Percentiles rank a stretch among this genome's conserved stretches.
Evolutionary conservation across 2,888 invertebrate genomes (phyloP).

Genomic region (Ophioninae sp.): DNA sequence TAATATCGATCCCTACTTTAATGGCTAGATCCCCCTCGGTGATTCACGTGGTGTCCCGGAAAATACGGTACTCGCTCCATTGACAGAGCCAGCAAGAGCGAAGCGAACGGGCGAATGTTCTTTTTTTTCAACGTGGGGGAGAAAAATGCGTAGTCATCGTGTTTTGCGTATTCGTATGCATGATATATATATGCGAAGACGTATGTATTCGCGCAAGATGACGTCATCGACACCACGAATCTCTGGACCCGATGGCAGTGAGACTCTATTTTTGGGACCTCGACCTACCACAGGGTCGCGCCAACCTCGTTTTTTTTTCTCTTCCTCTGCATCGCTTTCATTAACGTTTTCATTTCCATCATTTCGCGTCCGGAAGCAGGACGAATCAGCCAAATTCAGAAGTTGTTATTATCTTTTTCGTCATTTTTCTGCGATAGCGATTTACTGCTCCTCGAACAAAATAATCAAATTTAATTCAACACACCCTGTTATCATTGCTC

Average conservation of each 20-base stretch:
- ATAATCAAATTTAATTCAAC: not conserved
- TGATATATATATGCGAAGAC: not conserved
- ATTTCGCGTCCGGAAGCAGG: constrained; percentile 35
- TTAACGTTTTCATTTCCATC: constrained; percentile 52
- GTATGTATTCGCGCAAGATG: constrained; percentile 14
- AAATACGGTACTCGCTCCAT: constrained; percentile 26
- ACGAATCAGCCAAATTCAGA: constrained; percentile 4
- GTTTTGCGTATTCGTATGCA: constrained; percentile 6
- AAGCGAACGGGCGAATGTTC: constrained; percentile 6
- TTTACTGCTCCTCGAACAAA: not conserved
- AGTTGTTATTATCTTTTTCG: not conserved
- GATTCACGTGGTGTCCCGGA: constrained; percentile 48
- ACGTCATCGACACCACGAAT: constrained; percentile 49
- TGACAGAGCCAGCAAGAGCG: not conserved
- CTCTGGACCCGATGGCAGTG: constrained; percentile 28
- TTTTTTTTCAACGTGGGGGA: constrained; percentile 43
- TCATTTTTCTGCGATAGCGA: too few relatives aligned
- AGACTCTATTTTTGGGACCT: constrained; percentile 65
- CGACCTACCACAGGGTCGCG: constrained; percentile 66
- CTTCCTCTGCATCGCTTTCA: constrained; percentile 39
- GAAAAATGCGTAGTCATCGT: constrained; percentile 51
- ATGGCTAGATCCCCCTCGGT: constrained; percentile 46
- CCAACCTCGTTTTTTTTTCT: constrained; percentile 20
- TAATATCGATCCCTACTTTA: constrained; percentile 40
- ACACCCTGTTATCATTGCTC: too few relatives aligned